Evolutionary conservation across 1,140 invertebrate genomes (phyloP), one percentile per base, ranked within the genome.

Genomic region (Ceratosolen solmsi): DNA sequence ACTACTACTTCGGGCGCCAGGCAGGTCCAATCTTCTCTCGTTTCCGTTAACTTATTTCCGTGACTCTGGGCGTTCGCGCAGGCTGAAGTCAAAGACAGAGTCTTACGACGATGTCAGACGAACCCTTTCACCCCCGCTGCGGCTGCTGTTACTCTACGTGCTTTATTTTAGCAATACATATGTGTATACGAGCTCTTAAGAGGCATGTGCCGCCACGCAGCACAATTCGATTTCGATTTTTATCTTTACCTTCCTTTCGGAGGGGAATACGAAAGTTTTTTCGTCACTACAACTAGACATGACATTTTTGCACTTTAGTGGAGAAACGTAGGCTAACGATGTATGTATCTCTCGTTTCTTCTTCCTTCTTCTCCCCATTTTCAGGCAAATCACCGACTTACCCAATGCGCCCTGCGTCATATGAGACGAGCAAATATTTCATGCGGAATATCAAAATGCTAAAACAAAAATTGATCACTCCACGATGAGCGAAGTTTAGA

Each of bases 41-140:
- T 82, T 82, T 73, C 75, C 56, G 38, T 82, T 77, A 72, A 82
- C 74, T 82, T 82, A 82, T 77, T 82, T 82, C 80, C 65, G 68
- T 77, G 73, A 71, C 73, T 60, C 71, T 74, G 58, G 71, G 25
- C 79, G 46, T 20, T 38, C 25, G 76, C 71, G 58, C 51, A 22
- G n/a, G 8, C 54, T 2, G n/a, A 60, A n/a, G 54, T n/a, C n/a
- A 54, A 38, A 51, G 25, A 33, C 70, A 51, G 33, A 71, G 25
- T 51, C 27, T 51, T 27, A 72, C 56, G n/a, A n/a, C 22, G 27
- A 41, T n/a, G 38, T 49, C 56, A 27, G 41, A 38, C 60, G 25
- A 65, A 51, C 38, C 38, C 27, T 65, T 77, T 11, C 38, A 13
- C 27, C 13, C 72, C 1, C 2, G 46, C 25, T 76, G 70, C 20